These are phyloP conservation scores for Zaprionus obscuricornis DNA, from an alignment of 2,888 invertebrate genomes.

Conservation along the genomic window DNA sequence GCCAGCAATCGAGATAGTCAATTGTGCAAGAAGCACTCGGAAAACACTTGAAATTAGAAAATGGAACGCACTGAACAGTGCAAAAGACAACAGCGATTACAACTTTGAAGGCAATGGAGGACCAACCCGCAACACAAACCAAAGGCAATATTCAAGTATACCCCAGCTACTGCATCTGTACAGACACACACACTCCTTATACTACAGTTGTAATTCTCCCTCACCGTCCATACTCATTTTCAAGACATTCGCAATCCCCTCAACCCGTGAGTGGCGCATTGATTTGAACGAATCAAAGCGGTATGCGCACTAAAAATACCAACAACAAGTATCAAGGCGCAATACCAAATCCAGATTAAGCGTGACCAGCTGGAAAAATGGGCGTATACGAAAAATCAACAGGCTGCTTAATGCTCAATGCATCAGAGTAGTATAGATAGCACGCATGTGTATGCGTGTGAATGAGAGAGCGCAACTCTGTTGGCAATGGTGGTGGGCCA, in stretches of 20 bases:
- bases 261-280: slow-evolving; percentile 65
- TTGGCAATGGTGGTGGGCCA: slow-evolving; percentile 65
- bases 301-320: slow-evolving; percentile 80
- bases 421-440: neutral
- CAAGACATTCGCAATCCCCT: slow-evolving; percentile 35
- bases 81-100: slow-evolving; percentile 64
- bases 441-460: neutral
- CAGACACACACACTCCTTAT: slow-evolving; percentile 31
- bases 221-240: neutral
- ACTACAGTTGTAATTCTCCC: no score
- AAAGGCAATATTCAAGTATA: slow-evolving; percentile 66
- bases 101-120: slow-evolving; percentile 37
- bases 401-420: slow-evolving; percentile 47
- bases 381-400: slow-evolving; percentile 69
- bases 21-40: slow-evolving; percentile 48
- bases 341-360: slow-evolving; percentile 69
- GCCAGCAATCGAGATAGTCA: slow-evolving; percentile 21
- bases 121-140: slow-evolving; percentile 41
- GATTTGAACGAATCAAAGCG: slow-evolving; percentile 80
- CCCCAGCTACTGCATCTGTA: no score
- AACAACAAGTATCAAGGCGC: slow-evolving; percentile 69
- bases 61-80: slow-evolving; percentile 50
- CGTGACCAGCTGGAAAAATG: slow-evolving; percentile 65
- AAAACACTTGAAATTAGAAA: slow-evolving; percentile 72
- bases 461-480: slow-evolving; percentile 7